phyloP scores from a whole-genome alignment of 2,113 vertebrate genomes.

The Martes martes region DNA sequence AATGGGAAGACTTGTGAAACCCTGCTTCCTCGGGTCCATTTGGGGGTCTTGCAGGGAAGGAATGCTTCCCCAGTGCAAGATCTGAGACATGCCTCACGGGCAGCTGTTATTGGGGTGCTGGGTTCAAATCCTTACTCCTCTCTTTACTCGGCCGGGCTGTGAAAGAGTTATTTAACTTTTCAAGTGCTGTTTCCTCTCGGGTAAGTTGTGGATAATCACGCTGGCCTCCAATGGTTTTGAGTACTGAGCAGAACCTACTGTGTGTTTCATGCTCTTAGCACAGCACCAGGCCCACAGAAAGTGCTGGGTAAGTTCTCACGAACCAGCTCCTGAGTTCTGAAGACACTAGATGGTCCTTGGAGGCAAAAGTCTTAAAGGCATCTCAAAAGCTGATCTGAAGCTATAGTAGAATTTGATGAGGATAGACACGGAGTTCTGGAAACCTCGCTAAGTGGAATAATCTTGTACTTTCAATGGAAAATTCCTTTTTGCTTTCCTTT shows the following conservation, averaged over 20 bases:
- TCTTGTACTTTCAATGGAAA: constrained; percentile 27
- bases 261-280: background rate
- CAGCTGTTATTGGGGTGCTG: background rate
- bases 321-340: background rate
- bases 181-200: background rate
- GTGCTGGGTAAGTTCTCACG: background rate
- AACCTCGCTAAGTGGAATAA: background rate
- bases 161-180: background rate
- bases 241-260: background rate
- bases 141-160: background rate
- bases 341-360: background rate
- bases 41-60: background rate
- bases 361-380: background rate
- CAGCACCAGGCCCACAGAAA: background rate
- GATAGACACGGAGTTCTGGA: background rate
- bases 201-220: background rate
- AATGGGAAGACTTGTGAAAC: background rate
- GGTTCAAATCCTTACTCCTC: background rate
- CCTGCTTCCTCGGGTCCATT: background rate
- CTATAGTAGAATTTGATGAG: background rate
- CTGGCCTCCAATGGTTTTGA: background rate
- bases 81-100: background rate
- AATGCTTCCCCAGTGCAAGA: background rate
- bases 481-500: constrained; percentile 23
- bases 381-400: background rate